These are phyloP conservation scores for Drosophila borborema DNA, from an alignment of 2,888 invertebrate species.

Conservation along the genomic window DNA sequence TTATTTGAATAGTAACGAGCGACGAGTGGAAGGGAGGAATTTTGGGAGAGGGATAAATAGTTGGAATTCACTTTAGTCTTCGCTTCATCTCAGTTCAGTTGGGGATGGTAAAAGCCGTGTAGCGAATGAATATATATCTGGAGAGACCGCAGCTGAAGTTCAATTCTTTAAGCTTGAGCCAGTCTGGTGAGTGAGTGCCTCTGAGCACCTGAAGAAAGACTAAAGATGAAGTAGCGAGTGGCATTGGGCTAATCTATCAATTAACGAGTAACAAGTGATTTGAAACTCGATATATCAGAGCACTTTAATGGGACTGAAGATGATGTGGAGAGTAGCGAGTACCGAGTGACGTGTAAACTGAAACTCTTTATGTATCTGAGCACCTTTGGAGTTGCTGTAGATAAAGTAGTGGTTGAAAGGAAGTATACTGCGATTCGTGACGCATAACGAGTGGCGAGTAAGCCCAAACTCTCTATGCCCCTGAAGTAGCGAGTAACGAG, in stretches of 20 bases:
- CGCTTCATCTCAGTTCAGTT: neutral
- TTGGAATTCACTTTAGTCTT: neutral
- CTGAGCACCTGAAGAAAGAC: neutral
- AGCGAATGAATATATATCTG: no score
- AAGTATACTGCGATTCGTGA: neutral
- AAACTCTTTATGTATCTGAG: constrained; percentile 10
- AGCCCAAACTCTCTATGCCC: neutral
- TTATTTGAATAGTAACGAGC: neutral
- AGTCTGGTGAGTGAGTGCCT: neutral
- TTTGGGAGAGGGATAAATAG: no score
- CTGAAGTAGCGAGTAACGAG: constrained; percentile 8
- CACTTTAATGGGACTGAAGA: neutral
- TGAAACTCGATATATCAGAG: neutral
- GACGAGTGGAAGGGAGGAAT: neutral
- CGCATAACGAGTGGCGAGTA: constrained; percentile 8
- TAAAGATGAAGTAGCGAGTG: neutral
- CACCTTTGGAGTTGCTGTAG: neutral
- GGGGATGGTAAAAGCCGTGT: neutral
- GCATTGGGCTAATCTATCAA: no score
- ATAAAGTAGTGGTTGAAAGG: neutral
- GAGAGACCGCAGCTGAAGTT: neutral
- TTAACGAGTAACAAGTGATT: no score
- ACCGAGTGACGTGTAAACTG: neutral
- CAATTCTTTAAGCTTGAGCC: neutral
- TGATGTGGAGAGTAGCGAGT: neutral